Evolutionary conservation across 2,113 vertebrate genomes (phyloP).

Genomic region (Lophochroa leadbeateri): DNA sequence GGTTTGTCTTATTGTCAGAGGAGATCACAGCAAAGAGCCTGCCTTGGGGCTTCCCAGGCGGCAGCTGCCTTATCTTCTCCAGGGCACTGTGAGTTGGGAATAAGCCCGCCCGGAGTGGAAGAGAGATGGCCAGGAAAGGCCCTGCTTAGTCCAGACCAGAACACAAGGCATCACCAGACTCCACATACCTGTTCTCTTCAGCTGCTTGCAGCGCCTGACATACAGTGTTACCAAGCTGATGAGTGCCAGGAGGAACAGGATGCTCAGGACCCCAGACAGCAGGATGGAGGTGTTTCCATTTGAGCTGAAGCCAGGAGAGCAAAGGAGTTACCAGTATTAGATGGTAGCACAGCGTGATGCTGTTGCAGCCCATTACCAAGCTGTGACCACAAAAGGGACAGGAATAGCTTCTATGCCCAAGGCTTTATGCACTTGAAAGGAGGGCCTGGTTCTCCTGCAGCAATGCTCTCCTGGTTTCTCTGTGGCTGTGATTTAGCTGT

Average conservation of each 20-base stretch:
- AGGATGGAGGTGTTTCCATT: background rate
- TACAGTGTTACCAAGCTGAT: fast-evolving
- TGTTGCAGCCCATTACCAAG: background rate
- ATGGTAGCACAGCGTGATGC: background rate
- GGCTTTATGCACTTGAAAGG: background rate
- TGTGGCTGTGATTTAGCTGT: background rate
- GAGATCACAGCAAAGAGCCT: background rate
- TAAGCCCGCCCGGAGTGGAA: background rate
- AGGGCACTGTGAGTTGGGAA: background rate
- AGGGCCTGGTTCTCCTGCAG: background rate
- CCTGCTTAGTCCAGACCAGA: background rate
- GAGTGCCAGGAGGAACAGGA: conserved; percentile 20
- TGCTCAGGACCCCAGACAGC: background rate
- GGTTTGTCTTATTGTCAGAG: background rate
- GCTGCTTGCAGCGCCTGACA: background rate
- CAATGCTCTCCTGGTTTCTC: background rate
- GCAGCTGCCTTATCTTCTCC: background rate
- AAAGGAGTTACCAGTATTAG: background rate
- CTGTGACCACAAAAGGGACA: background rate
- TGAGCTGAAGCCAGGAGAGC: background rate
- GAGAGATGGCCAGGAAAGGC: background rate
- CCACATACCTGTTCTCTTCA: conserved; percentile 9
- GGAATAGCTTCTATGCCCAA: background rate
- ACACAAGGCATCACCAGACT: background rate
- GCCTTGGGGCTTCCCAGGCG: background rate